These are phyloP conservation scores for Psilopsiagon aymara DNA, from an alignment of 2,113 vertebrate genomes.

Conservation along the genomic window DNA sequence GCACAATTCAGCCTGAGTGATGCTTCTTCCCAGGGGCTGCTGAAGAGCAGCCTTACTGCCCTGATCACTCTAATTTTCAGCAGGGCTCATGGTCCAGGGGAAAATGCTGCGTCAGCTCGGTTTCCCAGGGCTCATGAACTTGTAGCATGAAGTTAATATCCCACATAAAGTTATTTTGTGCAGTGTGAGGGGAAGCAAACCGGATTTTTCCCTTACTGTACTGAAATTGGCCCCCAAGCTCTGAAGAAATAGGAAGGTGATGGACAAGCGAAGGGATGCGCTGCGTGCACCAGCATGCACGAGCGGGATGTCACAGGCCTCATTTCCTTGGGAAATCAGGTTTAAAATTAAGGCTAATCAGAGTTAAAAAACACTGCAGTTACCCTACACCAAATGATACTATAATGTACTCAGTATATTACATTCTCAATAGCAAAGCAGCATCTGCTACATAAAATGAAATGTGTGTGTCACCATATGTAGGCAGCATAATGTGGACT, in stretches of 20 bases:
- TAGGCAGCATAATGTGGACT: conserved; percentile 55
- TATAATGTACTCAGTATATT: conserved; percentile 14
- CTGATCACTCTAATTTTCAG: background rate
- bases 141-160: background rate
- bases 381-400: conserved; percentile 22
- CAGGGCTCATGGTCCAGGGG: background rate
- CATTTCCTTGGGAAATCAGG: conserved; percentile 48
- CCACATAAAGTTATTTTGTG: background rate
- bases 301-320: background rate
- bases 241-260: background rate
- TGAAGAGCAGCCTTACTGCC: background rate
- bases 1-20: background rate
- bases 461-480: conserved; percentile 66
- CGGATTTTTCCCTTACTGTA: background rate
- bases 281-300: background rate
- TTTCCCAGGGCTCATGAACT: background rate
- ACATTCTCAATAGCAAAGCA: conserved; percentile 54
- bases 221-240: background rate
- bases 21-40: background rate
- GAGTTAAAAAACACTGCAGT: conserved; percentile 26
- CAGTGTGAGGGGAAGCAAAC: background rate
- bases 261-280: background rate
- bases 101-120: background rate
- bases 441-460: conserved; percentile 65
- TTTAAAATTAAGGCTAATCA: conserved; percentile 55